Evolutionary conservation across 2,113 vertebrate species (phyloP), one percentile per base, ranked within the genome.

Genomic region (Arenaria interpres): DNA sequence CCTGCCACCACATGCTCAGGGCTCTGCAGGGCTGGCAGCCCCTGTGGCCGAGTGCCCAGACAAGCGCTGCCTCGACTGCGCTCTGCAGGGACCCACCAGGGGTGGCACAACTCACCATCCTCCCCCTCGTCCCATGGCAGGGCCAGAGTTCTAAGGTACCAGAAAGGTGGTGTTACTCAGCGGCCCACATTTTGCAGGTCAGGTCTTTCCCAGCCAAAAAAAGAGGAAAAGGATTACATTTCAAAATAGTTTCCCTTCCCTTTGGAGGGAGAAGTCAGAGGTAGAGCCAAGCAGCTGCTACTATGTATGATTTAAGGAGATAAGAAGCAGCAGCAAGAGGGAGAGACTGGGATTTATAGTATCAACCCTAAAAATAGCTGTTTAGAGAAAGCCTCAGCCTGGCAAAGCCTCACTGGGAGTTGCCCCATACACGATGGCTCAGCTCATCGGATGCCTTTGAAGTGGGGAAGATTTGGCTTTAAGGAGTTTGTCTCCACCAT

Each of bases 281-380:
- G 74, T 78, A 92, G 84, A 96, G 96, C 94, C 94, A 97, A 96
- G 86, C 89, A 96, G 93, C 96, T 96, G 91, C 84, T 95, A 88
- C 87, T 54, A 88, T 32, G 73, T 39, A 89, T 95, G 95, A 97
- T 96, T 97, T 96, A 97, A 92, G 89, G 84, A 96, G 93, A 96
- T 96, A 97, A 95, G 77, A 85, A 88, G 67, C 45, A 93, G 67
- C 87, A 93, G 78, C 50, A 66, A 97, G 81, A 93, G 54, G 67
- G 64, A 89, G 74, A 95, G 91, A 73, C 43, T 39, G 32, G 57
- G 91, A 96, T 97, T 96, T 96, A 92, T 76, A 51, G 81, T 85
- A 96, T 77, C 78, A 88, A 76, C 50, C 92, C 93, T 95, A 96
- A 96, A 97, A 97, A 95, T 91, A 95, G 85, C 66, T 79, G 46